A percentile compares a stretch with the other conserved stretches of the same genome.
phyloP scores from a whole-genome alignment of 2,113 vertebrate genomes.

The Antechinus stuartii region DNA sequence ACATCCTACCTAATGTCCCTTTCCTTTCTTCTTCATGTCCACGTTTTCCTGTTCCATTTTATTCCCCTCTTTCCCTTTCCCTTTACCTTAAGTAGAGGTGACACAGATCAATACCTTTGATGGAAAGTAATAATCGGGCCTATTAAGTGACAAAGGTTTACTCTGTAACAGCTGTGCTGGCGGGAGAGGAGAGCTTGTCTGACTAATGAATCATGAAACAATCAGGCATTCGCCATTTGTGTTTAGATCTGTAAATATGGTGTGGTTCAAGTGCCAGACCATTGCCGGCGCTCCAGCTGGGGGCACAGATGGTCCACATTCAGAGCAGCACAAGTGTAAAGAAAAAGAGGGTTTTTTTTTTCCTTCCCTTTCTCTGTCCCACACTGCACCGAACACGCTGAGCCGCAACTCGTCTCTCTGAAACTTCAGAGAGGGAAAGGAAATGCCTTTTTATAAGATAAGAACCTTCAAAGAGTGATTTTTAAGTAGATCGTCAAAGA shows the following conservation, averaged over 20 bases:
- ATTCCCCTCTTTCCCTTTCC: slow-evolving; percentile 76
- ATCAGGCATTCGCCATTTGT: slow-evolving; percentile 99
- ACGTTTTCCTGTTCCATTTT: slow-evolving; percentile 79
- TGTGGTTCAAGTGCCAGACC: slow-evolving; percentile 99
- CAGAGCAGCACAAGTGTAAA: slow-evolving; percentile 91
- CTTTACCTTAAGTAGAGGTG: slow-evolving; percentile 92
- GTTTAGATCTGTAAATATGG: slow-evolving; percentile 99
- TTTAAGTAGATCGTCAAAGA: slow-evolving; percentile 10
- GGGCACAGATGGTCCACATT: slow-evolving; percentile 99
- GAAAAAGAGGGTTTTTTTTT: slow-evolving; percentile 75
- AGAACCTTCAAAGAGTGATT: neutral
- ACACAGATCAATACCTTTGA: slow-evolving; percentile 99
- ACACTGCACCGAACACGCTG: slow-evolving; percentile 85
- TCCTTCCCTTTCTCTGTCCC: slow-evolving; percentile 87
- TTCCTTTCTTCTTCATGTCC: slow-evolving; percentile 48
- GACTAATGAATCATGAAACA: slow-evolving; percentile 99
- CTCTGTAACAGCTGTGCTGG: slow-evolving; percentile 99
- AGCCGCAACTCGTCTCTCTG: slow-evolving; percentile 84
- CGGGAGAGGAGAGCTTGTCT: slow-evolving; percentile 99
- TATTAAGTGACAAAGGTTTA: slow-evolving; percentile 99
- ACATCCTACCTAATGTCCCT: slow-evolving; percentile 45
- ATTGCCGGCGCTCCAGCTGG: slow-evolving; percentile 99
- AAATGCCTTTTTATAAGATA: neutral
- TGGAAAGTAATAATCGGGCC: slow-evolving; percentile 98
- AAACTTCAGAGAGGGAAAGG: slow-evolving; percentile 53